These are phyloP conservation scores for Nothobranchius kuhntae DNA, from an alignment of 2,113 vertebrate species.

Conservation along the genomic window DNA sequence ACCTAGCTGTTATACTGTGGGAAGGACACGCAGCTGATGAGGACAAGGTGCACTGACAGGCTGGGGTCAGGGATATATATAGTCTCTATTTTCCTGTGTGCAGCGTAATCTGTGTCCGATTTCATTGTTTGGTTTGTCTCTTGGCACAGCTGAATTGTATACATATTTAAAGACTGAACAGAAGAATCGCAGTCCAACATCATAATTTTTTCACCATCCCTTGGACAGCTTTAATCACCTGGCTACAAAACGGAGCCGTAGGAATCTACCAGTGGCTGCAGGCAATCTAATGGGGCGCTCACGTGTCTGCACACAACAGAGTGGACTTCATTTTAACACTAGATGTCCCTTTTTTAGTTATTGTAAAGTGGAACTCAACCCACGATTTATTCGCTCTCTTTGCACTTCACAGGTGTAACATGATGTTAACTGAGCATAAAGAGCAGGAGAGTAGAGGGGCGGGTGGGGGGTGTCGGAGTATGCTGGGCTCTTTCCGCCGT, in stretches of 20 bases:
- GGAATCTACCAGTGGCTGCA: conserved; percentile 10
- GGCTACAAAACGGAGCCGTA: conserved; percentile 6
- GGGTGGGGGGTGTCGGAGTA: background rate
- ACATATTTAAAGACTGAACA: conserved; percentile 31
- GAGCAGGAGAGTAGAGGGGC: conserved; percentile 13
- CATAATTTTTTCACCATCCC: conserved; percentile 47
- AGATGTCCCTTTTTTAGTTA: background rate
- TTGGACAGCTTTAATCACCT: conserved; percentile 17
- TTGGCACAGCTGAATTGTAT: conserved; percentile 29
- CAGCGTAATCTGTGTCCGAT: conserved; percentile 50
- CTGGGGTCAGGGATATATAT: conserved; percentile 69
- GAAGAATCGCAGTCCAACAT: conserved; percentile 27
- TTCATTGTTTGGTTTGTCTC: conserved; percentile 44
- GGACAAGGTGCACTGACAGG: conserved; percentile 66
- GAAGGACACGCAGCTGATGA: conserved; percentile 62
- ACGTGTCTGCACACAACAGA: conserved; percentile 3
- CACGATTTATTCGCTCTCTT: background rate
- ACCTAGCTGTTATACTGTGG: conserved; percentile 52
- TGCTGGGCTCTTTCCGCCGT: conserved; percentile 30
- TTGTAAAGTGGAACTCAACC: background rate
- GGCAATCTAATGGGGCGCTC: conserved; percentile 7
- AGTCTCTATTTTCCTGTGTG: conserved; percentile 19
- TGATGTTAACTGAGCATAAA: conserved; percentile 31
- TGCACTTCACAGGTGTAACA: conserved; percentile 29
- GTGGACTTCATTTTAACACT: background rate